Evolutionary conservation across 2,113 vertebrate genomes (phyloP).

Genomic region (Bothrops jararaca): DNA sequence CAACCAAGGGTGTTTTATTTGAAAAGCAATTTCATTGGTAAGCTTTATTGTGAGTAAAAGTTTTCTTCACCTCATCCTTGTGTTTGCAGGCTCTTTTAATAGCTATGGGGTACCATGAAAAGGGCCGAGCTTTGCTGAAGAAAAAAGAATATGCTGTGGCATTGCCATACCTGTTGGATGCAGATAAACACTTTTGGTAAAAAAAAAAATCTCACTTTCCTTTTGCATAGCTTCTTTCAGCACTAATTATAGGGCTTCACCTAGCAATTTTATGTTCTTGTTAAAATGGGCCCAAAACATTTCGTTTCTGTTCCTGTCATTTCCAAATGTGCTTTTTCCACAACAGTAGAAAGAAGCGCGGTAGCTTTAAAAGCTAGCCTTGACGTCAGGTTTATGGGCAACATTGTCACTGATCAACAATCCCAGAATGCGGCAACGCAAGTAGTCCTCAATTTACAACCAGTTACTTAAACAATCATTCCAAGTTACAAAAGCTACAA

Average conservation of each 20-base stretch:
- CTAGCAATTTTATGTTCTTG: background rate
- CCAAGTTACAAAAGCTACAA: background rate
- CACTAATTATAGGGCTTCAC: background rate
- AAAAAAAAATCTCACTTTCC: background rate
- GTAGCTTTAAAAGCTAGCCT: background rate
- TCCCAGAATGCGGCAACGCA: background rate
- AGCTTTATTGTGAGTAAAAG: background rate
- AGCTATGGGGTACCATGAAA: slow-evolving; percentile 96
- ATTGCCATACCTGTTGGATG: slow-evolving; percentile 85
- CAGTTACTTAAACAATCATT: background rate
- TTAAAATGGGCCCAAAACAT: background rate
- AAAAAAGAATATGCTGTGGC: slow-evolving; percentile 85
- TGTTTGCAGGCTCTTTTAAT: slow-evolving; percentile 84
- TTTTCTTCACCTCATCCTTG: slow-evolving; percentile 8
- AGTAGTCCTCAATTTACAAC: background rate
- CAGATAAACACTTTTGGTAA: slow-evolving; percentile 91
- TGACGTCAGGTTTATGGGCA: background rate
- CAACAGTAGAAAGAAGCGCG: too few relatives aligned
- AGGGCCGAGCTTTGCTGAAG: slow-evolving; percentile 92
- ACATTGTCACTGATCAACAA: background rate
- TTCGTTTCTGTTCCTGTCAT: background rate
- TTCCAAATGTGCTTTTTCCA: background rate
- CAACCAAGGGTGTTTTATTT: background rate
- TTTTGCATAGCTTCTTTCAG: background rate
- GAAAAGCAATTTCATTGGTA: background rate